Conservation (phyloP, 2,888 invertebrate species). For the Harpalus rufipes region DNA sequence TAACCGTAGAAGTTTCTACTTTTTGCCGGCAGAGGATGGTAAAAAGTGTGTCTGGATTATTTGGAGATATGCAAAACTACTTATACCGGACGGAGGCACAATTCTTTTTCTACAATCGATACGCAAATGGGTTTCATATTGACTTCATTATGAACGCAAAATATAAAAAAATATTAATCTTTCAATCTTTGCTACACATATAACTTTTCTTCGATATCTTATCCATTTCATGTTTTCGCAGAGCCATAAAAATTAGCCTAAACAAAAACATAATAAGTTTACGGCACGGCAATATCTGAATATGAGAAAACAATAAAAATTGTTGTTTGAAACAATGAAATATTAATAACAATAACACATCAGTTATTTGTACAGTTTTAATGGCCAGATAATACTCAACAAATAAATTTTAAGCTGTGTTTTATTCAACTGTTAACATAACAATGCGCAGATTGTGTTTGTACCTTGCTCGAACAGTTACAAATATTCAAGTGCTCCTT, state of each 20-base stretch:
- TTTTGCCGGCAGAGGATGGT: too few relatives aligned
- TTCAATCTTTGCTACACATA: too few relatives aligned
- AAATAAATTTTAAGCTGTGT: conserved; percentile 31
- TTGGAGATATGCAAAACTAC: too few relatives aligned
- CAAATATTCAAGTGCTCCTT: conserved; percentile 42
- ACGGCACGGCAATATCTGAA: conserved; percentile 10
- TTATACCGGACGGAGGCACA: too few relatives aligned
- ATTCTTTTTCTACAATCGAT: too few relatives aligned
- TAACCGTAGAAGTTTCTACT: too few relatives aligned
- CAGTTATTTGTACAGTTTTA: conserved; percentile 32
- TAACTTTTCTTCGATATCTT: too few relatives aligned
- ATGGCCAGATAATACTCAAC: conserved; percentile 32
- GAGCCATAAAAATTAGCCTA: not conserved
- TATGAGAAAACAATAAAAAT: conserved; percentile 24
- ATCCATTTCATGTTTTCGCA: too few relatives aligned
- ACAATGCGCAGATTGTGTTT: conserved; percentile 17
- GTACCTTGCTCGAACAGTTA: conserved; percentile 49
- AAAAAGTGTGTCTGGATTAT: too few relatives aligned
- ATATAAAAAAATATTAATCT: too few relatives aligned
- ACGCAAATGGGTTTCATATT: too few relatives aligned
- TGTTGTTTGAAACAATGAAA: conserved; percentile 40
- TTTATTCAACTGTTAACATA: conserved; percentile 47
- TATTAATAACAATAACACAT: conserved; percentile 31
- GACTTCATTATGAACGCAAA: too few relatives aligned
- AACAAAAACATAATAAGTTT: conserved; percentile 22